These are phyloP conservation scores for Notamacropus eugenii DNA, from an alignment of 2,797 vertebrate species.

Conservation along the genomic window DNA sequence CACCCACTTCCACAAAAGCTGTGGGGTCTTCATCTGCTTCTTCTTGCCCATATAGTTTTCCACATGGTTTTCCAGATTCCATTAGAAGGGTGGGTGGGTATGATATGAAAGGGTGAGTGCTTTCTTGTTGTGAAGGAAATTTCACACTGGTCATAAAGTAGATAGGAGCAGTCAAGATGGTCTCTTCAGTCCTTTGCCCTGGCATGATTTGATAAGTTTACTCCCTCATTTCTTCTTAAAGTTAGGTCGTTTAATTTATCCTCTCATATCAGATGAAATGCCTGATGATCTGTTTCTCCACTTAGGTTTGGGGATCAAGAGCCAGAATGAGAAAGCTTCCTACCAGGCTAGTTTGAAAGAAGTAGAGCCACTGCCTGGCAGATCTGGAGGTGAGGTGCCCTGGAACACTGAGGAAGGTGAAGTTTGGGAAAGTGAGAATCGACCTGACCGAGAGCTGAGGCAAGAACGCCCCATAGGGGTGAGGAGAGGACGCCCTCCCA, in stretches of 20 bases:
- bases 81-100: neutral
- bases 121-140: neutral
- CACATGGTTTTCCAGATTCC: neutral
- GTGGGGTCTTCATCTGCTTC: neutral
- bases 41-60: neutral
- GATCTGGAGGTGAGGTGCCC: neutral
- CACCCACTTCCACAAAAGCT: neutral
- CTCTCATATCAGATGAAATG: neutral
- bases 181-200: neutral
- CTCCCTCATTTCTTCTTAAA: neutral
- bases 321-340: neutral
- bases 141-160: neutral
- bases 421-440: slow-evolving; percentile 45
- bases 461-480: neutral
- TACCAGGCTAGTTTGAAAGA: neutral
- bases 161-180: neutral
- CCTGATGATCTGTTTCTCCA: neutral
- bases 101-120: neutral
- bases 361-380: neutral
- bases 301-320: slow-evolving; percentile 63
- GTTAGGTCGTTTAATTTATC: neutral
- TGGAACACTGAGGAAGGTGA: slow-evolving; percentile 36
- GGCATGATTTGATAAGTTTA: neutral
- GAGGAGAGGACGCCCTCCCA: slow-evolving; percentile 51
- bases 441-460: neutral